phyloP scores from a whole-genome alignment of 2,888 invertebrate genomes.

The Ophonus ardosiacus region DNA sequence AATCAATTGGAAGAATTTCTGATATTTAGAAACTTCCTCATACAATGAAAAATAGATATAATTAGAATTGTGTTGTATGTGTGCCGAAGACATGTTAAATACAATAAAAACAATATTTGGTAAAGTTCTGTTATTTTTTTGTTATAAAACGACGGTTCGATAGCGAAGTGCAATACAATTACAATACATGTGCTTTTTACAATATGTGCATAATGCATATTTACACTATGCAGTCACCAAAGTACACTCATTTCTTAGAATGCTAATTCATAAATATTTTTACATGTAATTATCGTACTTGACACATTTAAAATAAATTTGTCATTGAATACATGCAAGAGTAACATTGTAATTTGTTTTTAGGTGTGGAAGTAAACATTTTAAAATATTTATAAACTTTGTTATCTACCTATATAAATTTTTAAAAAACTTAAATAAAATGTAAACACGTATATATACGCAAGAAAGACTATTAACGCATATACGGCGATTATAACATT shows the following conservation, averaged over 20 bases:
- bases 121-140: no score
- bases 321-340: background rate
- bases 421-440: background rate
- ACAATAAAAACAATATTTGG: no score
- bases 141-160: no score
- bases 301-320: conserved; percentile 16
- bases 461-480: no score
- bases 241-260: background rate
- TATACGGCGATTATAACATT: no score
- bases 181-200: background rate
- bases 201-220: background rate
- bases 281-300: background rate
- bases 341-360: conserved; percentile 25
- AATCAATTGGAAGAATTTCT: no score
- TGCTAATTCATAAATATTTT: conserved; percentile 21
- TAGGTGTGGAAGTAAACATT: conserved; percentile 6
- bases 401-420: background rate
- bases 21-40: no score
- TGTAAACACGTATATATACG: background rate
- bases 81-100: no score
- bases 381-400: background rate
- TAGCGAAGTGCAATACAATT: no score
- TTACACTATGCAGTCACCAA: conserved; percentile 10
- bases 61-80: no score
- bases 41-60: no score